phyloP scores from a whole-genome alignment of 2,113 vertebrate genomes.

The Hyperopisus bebe region DNA sequence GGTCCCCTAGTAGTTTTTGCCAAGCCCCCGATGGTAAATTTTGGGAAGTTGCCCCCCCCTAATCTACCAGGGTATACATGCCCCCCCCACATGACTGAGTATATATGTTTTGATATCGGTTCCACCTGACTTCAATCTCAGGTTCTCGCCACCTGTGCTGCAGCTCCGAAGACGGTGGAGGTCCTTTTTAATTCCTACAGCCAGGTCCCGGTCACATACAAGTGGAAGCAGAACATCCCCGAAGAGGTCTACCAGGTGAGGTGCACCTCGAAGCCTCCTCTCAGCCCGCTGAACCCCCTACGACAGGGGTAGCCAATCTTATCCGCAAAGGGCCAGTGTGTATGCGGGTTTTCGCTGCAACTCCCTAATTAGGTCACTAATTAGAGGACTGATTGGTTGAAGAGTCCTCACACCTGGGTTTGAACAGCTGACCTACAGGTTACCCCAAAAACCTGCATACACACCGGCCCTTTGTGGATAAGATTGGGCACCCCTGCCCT shows the following conservation, averaged over 20 bases:
- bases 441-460: no score
- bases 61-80: neutral
- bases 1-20: neutral
- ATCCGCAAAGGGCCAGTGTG: no score
- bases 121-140: conserved; percentile 18
- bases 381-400: no score
- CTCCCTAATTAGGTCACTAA: no score
- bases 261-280: neutral
- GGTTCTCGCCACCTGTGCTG: conserved; percentile 56
- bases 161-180: conserved; percentile 44
- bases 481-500: neutral
- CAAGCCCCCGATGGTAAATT: neutral
- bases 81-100: neutral
- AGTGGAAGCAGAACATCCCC: conserved; percentile 48
- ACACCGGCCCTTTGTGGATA: no score
- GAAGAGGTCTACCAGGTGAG: conserved; percentile 56
- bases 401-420: no score
- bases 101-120: neutral
- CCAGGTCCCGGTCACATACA: conserved; percentile 43
- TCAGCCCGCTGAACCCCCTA: neutral
- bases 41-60: neutral
- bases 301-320: no score
- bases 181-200: conserved; percentile 64
- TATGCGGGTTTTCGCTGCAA: no score
- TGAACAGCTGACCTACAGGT: no score